These are phyloP conservation scores for Orbicella faveolata DNA, from an alignment of 64 coral and sea anemone species.

Conservation along the genomic window DNA sequence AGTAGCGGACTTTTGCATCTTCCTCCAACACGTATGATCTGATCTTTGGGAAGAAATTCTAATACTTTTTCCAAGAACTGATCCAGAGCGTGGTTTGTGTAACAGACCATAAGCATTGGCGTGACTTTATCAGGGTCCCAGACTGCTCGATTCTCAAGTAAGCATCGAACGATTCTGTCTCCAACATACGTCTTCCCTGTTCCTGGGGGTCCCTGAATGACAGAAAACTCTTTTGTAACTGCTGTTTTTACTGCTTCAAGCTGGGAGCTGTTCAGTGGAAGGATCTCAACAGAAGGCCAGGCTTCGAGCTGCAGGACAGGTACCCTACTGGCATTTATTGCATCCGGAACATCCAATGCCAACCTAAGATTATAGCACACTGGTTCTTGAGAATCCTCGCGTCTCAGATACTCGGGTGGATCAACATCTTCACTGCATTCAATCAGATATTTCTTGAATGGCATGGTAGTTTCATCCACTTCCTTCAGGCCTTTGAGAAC, in stretches of 20 bases:
- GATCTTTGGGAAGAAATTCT: no score
- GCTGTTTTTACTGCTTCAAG: constrained; percentile 66
- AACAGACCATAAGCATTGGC: constrained; percentile 63
- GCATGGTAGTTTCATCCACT: constrained; percentile 41
- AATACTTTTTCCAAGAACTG: constrained; percentile 61
- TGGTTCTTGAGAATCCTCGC: background rate
- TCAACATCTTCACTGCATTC: constrained; percentile 15
- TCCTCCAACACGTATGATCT: no score
- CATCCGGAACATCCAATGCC: no score
- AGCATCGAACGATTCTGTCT: constrained; percentile 56
- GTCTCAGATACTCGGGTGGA: constrained; percentile 45
- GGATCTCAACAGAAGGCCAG: constrained; percentile 48
- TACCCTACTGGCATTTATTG: constrained; percentile 6
- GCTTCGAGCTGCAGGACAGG: constrained; percentile 45
- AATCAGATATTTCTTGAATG: constrained; percentile 40
- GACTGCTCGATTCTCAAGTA: constrained; percentile 42
- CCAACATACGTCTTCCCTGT: constrained; percentile 92
- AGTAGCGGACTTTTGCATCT: constrained; percentile 45
- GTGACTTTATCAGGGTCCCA: background rate
- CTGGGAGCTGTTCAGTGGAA: constrained; percentile 68
- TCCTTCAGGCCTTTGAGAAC: constrained; percentile 51
- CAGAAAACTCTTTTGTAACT: constrained; percentile 67
- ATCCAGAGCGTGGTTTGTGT: constrained; percentile 58
- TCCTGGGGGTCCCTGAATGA: constrained; percentile 91
- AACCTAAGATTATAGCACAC: constrained; percentile 30